phyloP scores from a whole-genome alignment of 2,888 invertebrate genomes.

The Holacanthella duospinosa region DNA sequence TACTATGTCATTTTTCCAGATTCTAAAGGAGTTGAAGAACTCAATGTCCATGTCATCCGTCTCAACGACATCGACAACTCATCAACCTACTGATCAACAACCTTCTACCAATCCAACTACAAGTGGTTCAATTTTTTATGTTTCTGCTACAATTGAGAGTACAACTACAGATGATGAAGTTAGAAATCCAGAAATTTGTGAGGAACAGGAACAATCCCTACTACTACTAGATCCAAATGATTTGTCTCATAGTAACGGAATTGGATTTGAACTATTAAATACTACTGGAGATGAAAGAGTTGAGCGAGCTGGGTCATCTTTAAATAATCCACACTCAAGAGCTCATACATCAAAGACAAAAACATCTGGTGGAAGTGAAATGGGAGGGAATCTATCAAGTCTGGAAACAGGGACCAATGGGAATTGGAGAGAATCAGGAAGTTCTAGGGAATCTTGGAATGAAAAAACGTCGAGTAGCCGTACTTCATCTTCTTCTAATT shows the following conservation, averaged over 20 bases:
- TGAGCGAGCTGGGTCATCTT: not conserved
- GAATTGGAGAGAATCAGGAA: not conserved
- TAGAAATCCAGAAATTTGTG: not conserved
- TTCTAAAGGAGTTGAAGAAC: slow-evolving; percentile 9
- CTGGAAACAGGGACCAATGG: not conserved
- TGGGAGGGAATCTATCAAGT: not conserved
- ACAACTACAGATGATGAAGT: not conserved
- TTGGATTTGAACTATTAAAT: too few relatives aligned
- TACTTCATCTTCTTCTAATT: slow-evolving; percentile 16
- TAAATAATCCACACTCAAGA: not conserved
- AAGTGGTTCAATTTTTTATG: slow-evolving; percentile 9
- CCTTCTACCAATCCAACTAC: not conserved
- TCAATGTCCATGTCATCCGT: slow-evolving; percentile 8
- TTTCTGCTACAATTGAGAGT: slow-evolving; percentile 7
- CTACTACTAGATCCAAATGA: too few relatives aligned
- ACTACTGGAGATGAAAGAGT: not conserved
- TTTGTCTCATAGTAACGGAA: too few relatives aligned
- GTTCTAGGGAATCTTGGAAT: not conserved
- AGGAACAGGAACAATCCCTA: too few relatives aligned
- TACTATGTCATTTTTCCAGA: slow-evolving; percentile 11
- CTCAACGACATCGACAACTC: not conserved
- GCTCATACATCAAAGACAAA: not conserved
- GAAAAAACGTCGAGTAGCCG: slow-evolving; percentile 1
- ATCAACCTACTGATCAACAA: not conserved
- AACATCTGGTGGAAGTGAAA: not conserved